These are phyloP conservation scores for Amblyornis subalaris DNA, from an alignment of 2,113 vertebrate genomes.

Conservation along the genomic window DNA sequence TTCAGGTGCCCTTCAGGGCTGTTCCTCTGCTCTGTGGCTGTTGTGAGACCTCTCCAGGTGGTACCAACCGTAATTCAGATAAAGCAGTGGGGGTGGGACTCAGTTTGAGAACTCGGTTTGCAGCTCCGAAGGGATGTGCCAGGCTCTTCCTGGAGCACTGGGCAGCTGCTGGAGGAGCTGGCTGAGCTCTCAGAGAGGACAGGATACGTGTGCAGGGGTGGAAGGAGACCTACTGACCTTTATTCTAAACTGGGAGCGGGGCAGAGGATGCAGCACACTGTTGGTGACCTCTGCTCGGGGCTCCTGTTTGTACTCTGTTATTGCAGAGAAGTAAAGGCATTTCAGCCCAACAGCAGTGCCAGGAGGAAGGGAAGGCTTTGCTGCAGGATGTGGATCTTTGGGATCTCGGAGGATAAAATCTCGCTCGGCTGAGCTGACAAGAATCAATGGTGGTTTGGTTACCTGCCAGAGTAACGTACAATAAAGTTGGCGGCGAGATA, in stretches of 20 bases:
- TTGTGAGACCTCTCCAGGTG: background rate
- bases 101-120: background rate
- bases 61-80: background rate
- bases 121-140: background rate
- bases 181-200: background rate
- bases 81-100: background rate
- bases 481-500: background rate
- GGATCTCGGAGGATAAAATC: background rate
- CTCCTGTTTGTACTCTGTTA: background rate
- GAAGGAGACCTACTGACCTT: conserved; percentile 38
- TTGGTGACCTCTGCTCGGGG: background rate
- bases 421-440: background rate
- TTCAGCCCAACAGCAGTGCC: background rate
- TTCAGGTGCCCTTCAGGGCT: background rate
- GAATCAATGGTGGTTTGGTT: background rate
- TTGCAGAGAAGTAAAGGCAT: background rate
- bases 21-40: accelerated
- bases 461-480: background rate
- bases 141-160: background rate
- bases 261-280: background rate
- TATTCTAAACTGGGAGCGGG: background rate
- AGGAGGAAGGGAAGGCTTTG: conserved; percentile 10
- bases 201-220: background rate
- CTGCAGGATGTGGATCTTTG: background rate
- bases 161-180: background rate